Percentiles rank a stretch among this genome's conserved stretches.
Conservation (phyloP, 2,888 invertebrate species). For the Mylabris sibirica region DNA sequence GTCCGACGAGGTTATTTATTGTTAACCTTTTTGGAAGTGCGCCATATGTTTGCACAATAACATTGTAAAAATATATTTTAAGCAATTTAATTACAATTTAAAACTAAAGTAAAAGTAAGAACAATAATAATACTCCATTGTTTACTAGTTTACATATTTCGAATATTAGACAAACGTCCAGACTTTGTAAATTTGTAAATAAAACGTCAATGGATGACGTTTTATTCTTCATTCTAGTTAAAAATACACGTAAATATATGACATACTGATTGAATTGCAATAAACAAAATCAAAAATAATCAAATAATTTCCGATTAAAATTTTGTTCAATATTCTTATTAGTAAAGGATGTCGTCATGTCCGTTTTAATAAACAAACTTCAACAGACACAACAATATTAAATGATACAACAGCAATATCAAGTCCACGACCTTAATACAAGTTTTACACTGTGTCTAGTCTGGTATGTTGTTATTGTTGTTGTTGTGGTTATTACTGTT, state of each 20-base stretch:
- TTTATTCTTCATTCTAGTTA: too few species aligned
- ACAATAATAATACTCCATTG: neutral
- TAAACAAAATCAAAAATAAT: neutral
- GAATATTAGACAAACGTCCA: neutral
- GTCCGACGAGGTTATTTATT: conserved; percentile 30
- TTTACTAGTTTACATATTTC: neutral
- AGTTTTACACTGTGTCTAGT: conserved; percentile 41
- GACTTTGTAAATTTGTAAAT: neutral
- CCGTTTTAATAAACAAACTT: conserved; percentile 23
- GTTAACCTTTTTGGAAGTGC: conserved; percentile 26
- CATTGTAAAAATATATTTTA: conserved; percentile 24
- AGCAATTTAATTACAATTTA: conserved; percentile 17
- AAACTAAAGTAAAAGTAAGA: neutral
- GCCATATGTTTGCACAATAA: conserved; percentile 27
- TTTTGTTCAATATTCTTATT: neutral
- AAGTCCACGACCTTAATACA: conserved; percentile 46
- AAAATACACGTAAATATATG: neutral
- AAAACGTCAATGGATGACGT: neutral
- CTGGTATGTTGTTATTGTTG: neutral
- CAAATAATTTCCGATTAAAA: neutral
- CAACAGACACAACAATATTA: conserved; percentile 27
- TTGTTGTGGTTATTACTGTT: neutral
- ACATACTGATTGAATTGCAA: neutral
- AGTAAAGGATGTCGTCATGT: conserved; percentile 15
- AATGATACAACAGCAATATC: conserved; percentile 23